phyloP scores from a whole-genome alignment of 2,113 vertebrate species.

The Brachyistius frenatus region DNA sequence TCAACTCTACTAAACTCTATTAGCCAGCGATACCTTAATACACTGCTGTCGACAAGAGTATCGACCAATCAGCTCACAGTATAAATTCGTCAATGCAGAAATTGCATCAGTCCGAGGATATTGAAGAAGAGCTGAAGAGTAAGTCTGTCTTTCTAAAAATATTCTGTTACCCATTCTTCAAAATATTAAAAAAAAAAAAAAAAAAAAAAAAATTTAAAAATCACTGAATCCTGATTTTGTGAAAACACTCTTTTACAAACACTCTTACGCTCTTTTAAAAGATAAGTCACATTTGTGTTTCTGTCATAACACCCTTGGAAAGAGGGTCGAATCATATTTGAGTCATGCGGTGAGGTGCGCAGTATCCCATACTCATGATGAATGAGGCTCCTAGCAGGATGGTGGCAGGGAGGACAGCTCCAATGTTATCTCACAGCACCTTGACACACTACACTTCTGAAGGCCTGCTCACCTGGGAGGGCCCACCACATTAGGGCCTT shows the following conservation, averaged over 20 bases:
- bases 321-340: constrained; percentile 37
- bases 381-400: constrained; percentile 73
- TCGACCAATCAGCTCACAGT: neutral
- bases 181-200: too few species aligned
- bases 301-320: constrained; percentile 10
- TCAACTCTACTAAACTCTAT: constrained; percentile 12
- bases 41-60: neutral
- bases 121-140: too few species aligned
- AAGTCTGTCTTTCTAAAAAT: too few species aligned
- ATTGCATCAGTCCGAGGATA: too few species aligned
- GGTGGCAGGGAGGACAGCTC: constrained; percentile 76
- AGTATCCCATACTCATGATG: constrained; percentile 67
- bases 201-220: neutral
- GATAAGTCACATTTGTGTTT: constrained; percentile 47
- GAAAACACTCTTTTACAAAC: neutral
- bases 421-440: constrained; percentile 77
- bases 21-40: constrained; percentile 1
- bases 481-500: constrained; percentile 55
- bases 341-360: constrained; percentile 43
- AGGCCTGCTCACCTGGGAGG: constrained; percentile 68
- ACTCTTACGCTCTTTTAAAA: constrained; percentile 24
- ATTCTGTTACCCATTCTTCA: too few species aligned
- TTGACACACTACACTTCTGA: constrained; percentile 69
- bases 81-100: too few species aligned
- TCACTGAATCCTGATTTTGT: neutral